Evolutionary conservation across 2,888 invertebrate genomes (phyloP).

Genomic region (Caradrina kadenii): DNA sequence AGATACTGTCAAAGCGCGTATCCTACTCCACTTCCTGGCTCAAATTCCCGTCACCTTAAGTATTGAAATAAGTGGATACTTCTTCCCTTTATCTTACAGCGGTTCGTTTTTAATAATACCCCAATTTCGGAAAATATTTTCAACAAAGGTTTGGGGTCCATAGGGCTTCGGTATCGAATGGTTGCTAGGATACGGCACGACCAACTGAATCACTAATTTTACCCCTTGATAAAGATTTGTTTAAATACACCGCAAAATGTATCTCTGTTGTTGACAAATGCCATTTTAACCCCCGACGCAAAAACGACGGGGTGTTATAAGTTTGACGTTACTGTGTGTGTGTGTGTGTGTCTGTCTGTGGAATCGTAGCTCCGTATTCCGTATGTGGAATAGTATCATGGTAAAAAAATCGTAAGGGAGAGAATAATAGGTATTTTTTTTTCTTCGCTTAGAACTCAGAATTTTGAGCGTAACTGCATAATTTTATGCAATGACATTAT

Average conservation of each 20-base stretch:
- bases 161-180: conserved; percentile 46
- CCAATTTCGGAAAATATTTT: conserved; percentile 59
- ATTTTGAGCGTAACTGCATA: no score
- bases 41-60: conserved; percentile 16
- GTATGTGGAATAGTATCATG: no score
- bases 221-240: conserved; percentile 71
- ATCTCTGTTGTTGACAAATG: neutral
- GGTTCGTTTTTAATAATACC: conserved; percentile 55
- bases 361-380: no score
- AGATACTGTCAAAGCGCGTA: conserved; percentile 23
- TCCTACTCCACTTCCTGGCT: conserved; percentile 19
- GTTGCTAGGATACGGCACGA: conserved; percentile 85
- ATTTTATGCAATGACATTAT: no score
- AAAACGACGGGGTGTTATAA: no score
- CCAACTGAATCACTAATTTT: conserved; percentile 74
- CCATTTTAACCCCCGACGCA: no score
- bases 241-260: conserved; percentile 45
- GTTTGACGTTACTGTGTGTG: no score
- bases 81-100: conserved; percentile 44
- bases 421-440: no score
- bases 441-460: no score
- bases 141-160: conserved; percentile 34
- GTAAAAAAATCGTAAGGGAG: no score
- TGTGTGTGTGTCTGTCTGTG: no score
- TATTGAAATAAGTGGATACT: conserved; percentile 48